A percentile compares a stretch with the other conserved stretches of the same genome.
phyloP scores from a whole-genome alignment of 2,888 invertebrate species.

The Parnassius orleans region DNA sequence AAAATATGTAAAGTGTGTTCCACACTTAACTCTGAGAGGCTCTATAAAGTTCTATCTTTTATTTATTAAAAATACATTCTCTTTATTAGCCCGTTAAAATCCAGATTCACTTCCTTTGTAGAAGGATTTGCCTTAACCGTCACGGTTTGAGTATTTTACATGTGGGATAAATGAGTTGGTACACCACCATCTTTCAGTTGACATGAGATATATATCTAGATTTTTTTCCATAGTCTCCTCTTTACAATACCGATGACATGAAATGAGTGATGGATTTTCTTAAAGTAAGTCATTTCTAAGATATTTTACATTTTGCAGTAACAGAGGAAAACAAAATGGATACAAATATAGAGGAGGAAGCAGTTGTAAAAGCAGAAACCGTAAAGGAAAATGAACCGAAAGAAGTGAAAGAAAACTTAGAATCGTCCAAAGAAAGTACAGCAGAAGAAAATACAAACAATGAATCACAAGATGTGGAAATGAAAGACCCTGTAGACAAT shows the following conservation, averaged over 20 bases:
- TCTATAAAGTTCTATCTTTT: too few species aligned
- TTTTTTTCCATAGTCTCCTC: too few species aligned
- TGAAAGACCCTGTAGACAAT: slow-evolving; percentile 10
- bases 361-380: not conserved
- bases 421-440: slow-evolving; percentile 19
- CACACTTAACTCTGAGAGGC: too few species aligned
- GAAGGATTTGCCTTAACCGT: too few species aligned
- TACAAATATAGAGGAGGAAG: slow-evolving; percentile 29
- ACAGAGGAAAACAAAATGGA: slow-evolving; percentile 41
- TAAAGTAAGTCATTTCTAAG: not conserved
- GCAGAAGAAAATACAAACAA: slow-evolving; percentile 19
- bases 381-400: slow-evolving; percentile 1
- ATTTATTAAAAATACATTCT: too few species aligned
- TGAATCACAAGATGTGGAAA: slow-evolving; percentile 17
- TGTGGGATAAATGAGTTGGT: too few species aligned
- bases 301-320: slow-evolving; percentile 19
- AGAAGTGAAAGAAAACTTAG: slow-evolving; percentile 7
- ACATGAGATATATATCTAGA: too few species aligned
- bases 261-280: not conserved
- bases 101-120: too few species aligned
- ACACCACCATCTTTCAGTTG: too few species aligned
- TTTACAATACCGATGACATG: not conserved
- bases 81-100: too few species aligned
- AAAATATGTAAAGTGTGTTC: too few species aligned
- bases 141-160: too few species aligned